Conservation (phyloP, 1,140 invertebrate species). For the Cheumatopsyche charites region DNA sequence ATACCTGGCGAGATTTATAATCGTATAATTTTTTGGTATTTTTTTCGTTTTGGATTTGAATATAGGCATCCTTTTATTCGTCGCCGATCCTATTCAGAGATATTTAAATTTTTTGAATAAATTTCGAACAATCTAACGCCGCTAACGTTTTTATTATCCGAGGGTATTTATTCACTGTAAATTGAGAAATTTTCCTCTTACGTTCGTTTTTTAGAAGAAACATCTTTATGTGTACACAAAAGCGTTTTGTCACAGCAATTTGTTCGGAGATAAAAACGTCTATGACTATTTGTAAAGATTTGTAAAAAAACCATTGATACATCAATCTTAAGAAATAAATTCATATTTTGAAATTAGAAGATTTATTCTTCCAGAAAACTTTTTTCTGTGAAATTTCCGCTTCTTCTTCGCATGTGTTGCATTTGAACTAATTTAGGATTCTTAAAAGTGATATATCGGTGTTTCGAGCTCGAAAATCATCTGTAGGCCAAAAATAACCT, state of each 20-base stretch:
- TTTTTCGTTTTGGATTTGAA: too few relatives aligned
- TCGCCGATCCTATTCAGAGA: neutral
- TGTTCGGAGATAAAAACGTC: conserved; percentile 2
- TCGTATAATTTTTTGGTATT: too few relatives aligned
- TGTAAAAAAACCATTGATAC: too few relatives aligned
- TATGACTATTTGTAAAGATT: neutral
- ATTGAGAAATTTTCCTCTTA: conserved; percentile 5
- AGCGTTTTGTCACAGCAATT: conserved; percentile 1
- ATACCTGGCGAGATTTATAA: too few relatives aligned
- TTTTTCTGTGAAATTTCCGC: too few relatives aligned
- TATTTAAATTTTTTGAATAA: conserved; percentile 19
- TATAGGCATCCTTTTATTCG: too few relatives aligned
- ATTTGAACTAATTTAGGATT: too few relatives aligned
- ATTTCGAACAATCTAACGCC: neutral
- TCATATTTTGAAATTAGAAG: too few relatives aligned
- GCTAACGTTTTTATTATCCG: neutral
- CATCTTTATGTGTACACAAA: neutral
- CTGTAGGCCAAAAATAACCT: conserved; percentile 17
- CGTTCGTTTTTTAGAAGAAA: conserved; percentile 7
- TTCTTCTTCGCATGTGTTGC: too few relatives aligned
- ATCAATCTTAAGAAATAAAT: too few relatives aligned
- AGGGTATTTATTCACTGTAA: neutral
- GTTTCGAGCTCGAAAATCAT: neutral
- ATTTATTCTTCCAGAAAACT: too few relatives aligned
- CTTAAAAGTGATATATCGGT: too few relatives aligned